Base-by-base conservation (phyloP, 2,888 invertebrate species). In the Lasioglossum leucozonium region DNA sequence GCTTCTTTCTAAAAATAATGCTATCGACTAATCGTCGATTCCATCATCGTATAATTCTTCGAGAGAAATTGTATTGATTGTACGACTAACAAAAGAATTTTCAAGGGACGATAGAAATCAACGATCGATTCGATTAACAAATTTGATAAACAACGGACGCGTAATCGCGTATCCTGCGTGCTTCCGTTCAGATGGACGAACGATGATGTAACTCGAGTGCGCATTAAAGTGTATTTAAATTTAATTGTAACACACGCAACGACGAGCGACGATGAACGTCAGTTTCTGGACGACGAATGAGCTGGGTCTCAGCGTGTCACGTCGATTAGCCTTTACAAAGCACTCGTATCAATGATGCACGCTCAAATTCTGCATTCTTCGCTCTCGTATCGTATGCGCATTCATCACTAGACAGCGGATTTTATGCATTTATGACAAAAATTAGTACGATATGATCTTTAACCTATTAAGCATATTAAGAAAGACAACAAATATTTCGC, bases 101-200 rank as follows among this genome's bases (percentile, higher is more conserved):
- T n/a, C 13, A 40, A n/a, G 0, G 0, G 11, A n/a, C n/a, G n/a
- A n/a, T 4, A 37, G 18, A 37, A 40, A 67, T 37, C 4, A 37
- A 11, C 67, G 4, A 22, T 67, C 22, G 10, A 13, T 40, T 22
- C n/a, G 37, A 37, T 67, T n/a, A 11, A 40, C 69, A 40, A 69
- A 69, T 0, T 69, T 10, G n/a, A 69, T 22, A n/a, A 40, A n/a
- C n/a, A 42, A 13, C 40, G 5, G 40, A 69, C 37, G 13, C 69
- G 40, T 37, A 40, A 69, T 69, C n/a, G 40, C 0, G 69, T 0
- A 22, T 34, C 0, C 34, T 10, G 34, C 34, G 37, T 10, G 55
- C 5, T 40, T 69, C 40, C 69, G 67, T 67, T 67, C 67, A 67
- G 67, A 37, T 67, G 34, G 69, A 69, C 34, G 34, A 67, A 67